Conservation (phyloP, 1,140 invertebrate species). For the Pemphigus obesinymphae region DNA sequence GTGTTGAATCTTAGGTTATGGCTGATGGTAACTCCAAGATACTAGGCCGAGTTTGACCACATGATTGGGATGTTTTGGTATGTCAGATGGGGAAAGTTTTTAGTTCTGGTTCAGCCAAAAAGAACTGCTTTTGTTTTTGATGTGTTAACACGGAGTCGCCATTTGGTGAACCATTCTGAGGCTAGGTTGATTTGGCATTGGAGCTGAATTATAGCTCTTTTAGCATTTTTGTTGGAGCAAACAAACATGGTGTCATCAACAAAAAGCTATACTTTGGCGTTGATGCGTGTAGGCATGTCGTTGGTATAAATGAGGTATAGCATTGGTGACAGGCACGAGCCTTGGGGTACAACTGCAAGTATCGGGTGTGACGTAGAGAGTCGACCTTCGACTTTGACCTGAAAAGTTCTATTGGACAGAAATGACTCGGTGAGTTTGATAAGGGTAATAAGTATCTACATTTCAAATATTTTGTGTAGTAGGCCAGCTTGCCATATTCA, state of each 20-base stretch:
- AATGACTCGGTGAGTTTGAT: background rate
- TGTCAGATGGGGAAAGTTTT: too few relatives aligned
- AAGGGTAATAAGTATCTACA: background rate
- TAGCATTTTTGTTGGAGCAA: background rate
- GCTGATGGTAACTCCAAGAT: too few relatives aligned
- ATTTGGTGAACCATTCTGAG: too few relatives aligned
- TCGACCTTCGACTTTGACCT: background rate
- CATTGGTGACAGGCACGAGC: too few relatives aligned
- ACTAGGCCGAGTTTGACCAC: too few relatives aligned
- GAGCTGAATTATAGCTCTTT: background rate
- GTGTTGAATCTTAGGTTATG: too few relatives aligned
- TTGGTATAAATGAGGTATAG: background rate
- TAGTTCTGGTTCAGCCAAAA: too few relatives aligned
- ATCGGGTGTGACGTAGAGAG: background rate
- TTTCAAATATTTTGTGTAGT: conserved; percentile 34
- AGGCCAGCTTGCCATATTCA: background rate
- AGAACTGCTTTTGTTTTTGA: too few relatives aligned
- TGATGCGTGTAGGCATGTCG: background rate
- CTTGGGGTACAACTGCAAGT: background rate
- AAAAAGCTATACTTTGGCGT: background rate
- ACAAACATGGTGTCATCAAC: background rate
- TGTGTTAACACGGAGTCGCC: too few relatives aligned
- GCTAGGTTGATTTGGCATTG: too few relatives aligned
- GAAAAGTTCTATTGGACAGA: background rate
- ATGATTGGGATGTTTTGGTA: too few relatives aligned